Evolutionary conservation across 2,888 invertebrate genomes (phyloP).

Genomic region (Fragum whitleyi): DNA sequence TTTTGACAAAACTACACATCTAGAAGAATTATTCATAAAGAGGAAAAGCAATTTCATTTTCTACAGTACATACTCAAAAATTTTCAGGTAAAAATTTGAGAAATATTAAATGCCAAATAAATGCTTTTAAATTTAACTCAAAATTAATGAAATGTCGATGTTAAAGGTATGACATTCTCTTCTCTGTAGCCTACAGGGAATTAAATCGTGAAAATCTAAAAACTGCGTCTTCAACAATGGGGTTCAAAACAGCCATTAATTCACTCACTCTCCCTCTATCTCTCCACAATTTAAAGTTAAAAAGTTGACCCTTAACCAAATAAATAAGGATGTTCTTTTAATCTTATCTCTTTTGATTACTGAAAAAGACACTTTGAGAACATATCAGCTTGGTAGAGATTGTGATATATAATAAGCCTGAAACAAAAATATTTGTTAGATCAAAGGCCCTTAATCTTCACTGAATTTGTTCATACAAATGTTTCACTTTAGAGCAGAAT

Average conservation of each 20-base stretch:
- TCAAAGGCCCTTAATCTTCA: too few relatives aligned
- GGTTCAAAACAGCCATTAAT: constrained; percentile 11
- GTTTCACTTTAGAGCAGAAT: too few relatives aligned
- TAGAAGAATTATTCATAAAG: too few relatives aligned
- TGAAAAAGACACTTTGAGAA: too few relatives aligned
- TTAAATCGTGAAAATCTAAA: constrained; percentile 1
- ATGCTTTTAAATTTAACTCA: not conserved
- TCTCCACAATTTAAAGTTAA: constrained; percentile 9
- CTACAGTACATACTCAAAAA: too few relatives aligned
- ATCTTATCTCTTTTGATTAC: not conserved
- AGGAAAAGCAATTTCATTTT: too few relatives aligned
- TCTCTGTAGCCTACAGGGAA: not conserved
- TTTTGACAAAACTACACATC: too few relatives aligned
- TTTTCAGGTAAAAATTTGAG: too few relatives aligned
- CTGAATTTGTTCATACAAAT: too few relatives aligned
- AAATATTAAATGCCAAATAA: not conserved
- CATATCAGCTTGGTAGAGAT: too few relatives aligned
- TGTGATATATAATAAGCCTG: too few relatives aligned
- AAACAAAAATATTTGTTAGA: too few relatives aligned
- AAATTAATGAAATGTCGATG: not conserved
- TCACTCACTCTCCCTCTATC: constrained; percentile 21
- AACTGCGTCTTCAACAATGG: constrained; percentile 4
- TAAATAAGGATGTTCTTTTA: not conserved
- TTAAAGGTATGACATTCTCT: not conserved
- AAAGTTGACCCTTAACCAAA: not conserved